Evolutionary conservation across 2,797 vertebrate species (phyloP).

Genomic region (Phoeniculus purpureus): DNA sequence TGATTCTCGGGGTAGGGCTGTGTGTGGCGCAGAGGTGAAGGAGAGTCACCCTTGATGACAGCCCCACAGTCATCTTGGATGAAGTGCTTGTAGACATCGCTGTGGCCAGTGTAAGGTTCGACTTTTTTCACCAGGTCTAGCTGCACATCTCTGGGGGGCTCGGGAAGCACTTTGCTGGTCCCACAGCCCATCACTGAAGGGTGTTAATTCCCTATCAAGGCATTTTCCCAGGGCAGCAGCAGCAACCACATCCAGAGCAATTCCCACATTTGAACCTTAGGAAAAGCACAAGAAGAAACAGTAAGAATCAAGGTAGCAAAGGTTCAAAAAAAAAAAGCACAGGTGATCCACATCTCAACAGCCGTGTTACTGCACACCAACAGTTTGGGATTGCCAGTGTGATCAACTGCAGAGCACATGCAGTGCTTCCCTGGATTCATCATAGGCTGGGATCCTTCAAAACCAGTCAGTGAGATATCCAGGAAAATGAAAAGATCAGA

Average conservation of each 20-base stretch:
- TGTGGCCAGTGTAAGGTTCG: slow-evolving; percentile 81
- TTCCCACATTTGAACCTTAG: slow-evolving; percentile 62
- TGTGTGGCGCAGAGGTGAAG: slow-evolving; percentile 74
- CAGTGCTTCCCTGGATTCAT: background rate
- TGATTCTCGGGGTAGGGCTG: slow-evolving; percentile 49
- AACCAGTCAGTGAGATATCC: background rate
- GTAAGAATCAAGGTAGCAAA: background rate
- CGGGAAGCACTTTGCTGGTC: slow-evolving; percentile 98
- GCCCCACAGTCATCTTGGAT: slow-evolving; percentile 84
- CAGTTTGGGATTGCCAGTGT: background rate
- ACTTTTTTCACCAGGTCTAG: slow-evolving; percentile 96
- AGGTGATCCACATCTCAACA: fast-evolving
- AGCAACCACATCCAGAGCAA: slow-evolving; percentile 67
- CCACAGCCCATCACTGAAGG: slow-evolving; percentile 98
- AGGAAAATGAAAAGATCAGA: background rate
- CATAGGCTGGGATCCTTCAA: background rate
- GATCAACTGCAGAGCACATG: fast-evolving
- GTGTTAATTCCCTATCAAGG: slow-evolving; percentile 80
- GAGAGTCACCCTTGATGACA: slow-evolving; percentile 80
- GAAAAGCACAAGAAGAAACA: background rate
- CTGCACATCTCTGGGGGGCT: slow-evolving; percentile 93
- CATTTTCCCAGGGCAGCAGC: slow-evolving; percentile 77
- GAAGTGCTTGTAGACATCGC: slow-evolving; percentile 93
- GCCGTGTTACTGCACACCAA: background rate
- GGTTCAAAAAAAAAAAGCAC: background rate